Conservation (phyloP, 2,113 vertebrate genomes). For the Pseudorhombus dupliciocellatus region DNA sequence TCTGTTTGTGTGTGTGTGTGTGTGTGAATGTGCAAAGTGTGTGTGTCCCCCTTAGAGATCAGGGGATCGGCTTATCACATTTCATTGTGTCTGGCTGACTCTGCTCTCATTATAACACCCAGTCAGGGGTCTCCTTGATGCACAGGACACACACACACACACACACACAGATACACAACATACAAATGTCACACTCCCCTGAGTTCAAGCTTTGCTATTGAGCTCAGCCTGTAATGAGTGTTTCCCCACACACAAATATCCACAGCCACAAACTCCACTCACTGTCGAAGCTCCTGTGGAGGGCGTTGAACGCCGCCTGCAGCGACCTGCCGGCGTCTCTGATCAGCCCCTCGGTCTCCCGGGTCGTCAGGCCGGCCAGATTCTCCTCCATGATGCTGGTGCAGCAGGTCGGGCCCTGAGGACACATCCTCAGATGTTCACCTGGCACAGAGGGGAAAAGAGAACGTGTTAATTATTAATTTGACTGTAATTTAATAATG, state of each 20-base stretch:
- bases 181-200: constrained; percentile 52
- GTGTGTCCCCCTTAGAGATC: constrained; percentile 53
- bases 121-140: constrained; percentile 71
- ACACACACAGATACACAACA: constrained; percentile 41
- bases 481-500: not conserved
- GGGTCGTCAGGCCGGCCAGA: constrained; percentile 85
- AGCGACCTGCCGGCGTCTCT: constrained; percentile 87
- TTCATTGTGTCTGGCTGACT: constrained; percentile 77
- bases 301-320: constrained; percentile 84
- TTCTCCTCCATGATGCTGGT: constrained; percentile 94
- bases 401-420: constrained; percentile 94
- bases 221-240: constrained; percentile 57
- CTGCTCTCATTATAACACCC: constrained; percentile 75
- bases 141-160: constrained; percentile 56
- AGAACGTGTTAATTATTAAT: not conserved
- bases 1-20: constrained; percentile 48
- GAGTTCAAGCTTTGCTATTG: constrained; percentile 31
- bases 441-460: constrained; percentile 73
- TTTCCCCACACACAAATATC: constrained; percentile 35
- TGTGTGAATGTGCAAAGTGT: constrained; percentile 19
- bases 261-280: constrained; percentile 66
- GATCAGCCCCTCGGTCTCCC: constrained; percentile 89
- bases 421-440: constrained; percentile 93
- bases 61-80: constrained; percentile 72
- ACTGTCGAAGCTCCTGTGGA: constrained; percentile 92